Base-by-base conservation (phyloP, 2,113 vertebrate species). In the Paradisaea rubra region DNA sequence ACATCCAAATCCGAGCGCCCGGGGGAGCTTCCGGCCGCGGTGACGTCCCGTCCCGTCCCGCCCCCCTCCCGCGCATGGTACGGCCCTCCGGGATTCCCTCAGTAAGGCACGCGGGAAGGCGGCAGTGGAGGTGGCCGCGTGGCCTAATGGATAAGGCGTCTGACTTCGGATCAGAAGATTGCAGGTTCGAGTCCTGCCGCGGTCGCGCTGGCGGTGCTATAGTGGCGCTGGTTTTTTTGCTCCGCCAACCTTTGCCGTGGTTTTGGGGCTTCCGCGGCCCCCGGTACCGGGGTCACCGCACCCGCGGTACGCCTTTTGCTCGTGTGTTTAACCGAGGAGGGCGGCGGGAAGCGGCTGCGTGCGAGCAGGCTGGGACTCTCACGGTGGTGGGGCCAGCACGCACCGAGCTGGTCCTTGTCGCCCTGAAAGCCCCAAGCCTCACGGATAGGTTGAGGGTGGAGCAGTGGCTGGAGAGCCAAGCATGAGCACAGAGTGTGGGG, bases 121-220 rank as follows among this genome's bases (percentile, higher is more conserved):
- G 0, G 0, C 0, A 0, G 0, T 0, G 16, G 2, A 12, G 13
- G 44, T 28, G 94, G 85, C 94, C 94, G 91, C 97, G 98, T 98
- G 98, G 98, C 98, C 98, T 98, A 98, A 98, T 98, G 98, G 98
- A 98, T 98, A 98, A 98, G 98, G 98, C 98, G 98, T 98, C 98
- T 98, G 98, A 98, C 98, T 98, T 98, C 98, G 98, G 97, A 98
- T 98, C 98, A 98, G 98, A 98, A 98, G 98, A 98, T 98, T 98
- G 98, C 96, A 97, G 98, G 98, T 98, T 98, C 98, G 98, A 98
- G 98, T 98, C 98, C 98, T 92, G 90, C 86, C 93, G 93, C 90
- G 93, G 93, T 94, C 93, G 93, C 1, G 9, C 1, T 0, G 0
- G 0, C 0, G 13, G 44, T 4, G 2, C 16, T 0, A 0, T 0